Evolutionary conservation across 35 echinoderm and acorn worm species (phyloP).

Genomic region (Anneissia japonica): DNA sequence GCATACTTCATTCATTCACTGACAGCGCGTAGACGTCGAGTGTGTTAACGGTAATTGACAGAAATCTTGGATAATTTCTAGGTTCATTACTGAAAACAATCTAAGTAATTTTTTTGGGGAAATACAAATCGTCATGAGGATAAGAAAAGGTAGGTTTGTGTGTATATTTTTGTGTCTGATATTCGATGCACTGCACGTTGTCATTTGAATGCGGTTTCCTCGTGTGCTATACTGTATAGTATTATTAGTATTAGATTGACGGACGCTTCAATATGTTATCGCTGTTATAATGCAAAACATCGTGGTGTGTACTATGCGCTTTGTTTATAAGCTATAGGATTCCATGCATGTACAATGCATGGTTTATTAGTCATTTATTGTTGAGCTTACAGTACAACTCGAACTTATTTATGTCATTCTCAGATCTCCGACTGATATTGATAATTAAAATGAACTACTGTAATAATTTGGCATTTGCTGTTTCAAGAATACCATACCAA

Average conservation of each 20-base stretch:
- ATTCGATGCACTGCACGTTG: too few relatives aligned
- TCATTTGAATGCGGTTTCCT: too few relatives aligned
- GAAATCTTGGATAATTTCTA: neutral
- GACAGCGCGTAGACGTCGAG: neutral
- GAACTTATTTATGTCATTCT: too few relatives aligned
- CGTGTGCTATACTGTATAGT: too few relatives aligned
- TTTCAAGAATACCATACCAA: too few relatives aligned
- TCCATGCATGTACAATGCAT: neutral
- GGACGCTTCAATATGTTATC: neutral
- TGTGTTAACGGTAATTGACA: neutral
- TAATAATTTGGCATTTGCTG: too few relatives aligned
- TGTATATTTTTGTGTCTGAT: neutral
- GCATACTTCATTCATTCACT: neutral
- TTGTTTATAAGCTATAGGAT: neutral
- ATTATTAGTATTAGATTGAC: too few relatives aligned
- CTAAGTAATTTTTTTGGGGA: neutral
- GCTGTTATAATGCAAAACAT: neutral
- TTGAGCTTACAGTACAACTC: too few relatives aligned
- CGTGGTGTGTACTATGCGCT: neutral
- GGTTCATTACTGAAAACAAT: neutral
- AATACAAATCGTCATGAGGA: neutral
- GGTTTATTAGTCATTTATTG: too few relatives aligned
- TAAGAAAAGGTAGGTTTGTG: neutral
- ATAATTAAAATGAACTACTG: too few relatives aligned
- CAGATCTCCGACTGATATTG: too few relatives aligned